Conservation (phyloP, 2,113 vertebrate species). For the Trichechus manatus region DNA sequence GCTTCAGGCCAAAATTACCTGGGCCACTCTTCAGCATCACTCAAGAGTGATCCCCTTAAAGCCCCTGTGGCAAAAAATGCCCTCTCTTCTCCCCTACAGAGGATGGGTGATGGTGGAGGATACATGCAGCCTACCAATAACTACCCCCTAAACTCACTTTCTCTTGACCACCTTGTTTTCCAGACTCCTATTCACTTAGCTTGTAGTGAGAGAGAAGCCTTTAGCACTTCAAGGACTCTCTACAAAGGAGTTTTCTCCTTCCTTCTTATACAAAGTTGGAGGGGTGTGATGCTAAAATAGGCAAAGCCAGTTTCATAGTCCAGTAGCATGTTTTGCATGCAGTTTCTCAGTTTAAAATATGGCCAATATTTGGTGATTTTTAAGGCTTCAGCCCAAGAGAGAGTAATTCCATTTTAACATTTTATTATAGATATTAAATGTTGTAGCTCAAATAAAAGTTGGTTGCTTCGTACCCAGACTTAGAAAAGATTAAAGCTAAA, state of each 20-base stretch:
- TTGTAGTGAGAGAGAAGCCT: background rate
- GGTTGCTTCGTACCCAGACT: background rate
- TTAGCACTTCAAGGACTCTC: background rate
- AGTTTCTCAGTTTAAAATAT: background rate
- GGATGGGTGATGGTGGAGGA: background rate
- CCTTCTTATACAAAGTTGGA: background rate
- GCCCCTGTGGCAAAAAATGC: too few species aligned
- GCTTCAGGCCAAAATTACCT: background rate
- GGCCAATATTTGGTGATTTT: background rate
- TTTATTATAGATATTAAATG: slow-evolving; percentile 8
- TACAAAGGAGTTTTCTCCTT: background rate
- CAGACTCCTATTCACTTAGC: background rate
- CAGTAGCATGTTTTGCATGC: background rate
- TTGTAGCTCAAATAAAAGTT: slow-evolving; percentile 25
- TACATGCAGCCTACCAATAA: background rate
- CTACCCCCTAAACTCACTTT: background rate
- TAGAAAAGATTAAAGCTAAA: background rate
- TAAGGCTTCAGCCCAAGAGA: background rate
- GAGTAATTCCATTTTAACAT: background rate
- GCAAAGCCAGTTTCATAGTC: background rate
- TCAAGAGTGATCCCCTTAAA: background rate
- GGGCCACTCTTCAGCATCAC: background rate
- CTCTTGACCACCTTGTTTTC: background rate
- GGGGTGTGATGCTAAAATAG: background rate
- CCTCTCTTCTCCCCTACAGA: background rate